Evolutionary conservation across 2,113 vertebrate genomes (phyloP).

Genomic region (Eudorcas thomsonii): DNA sequence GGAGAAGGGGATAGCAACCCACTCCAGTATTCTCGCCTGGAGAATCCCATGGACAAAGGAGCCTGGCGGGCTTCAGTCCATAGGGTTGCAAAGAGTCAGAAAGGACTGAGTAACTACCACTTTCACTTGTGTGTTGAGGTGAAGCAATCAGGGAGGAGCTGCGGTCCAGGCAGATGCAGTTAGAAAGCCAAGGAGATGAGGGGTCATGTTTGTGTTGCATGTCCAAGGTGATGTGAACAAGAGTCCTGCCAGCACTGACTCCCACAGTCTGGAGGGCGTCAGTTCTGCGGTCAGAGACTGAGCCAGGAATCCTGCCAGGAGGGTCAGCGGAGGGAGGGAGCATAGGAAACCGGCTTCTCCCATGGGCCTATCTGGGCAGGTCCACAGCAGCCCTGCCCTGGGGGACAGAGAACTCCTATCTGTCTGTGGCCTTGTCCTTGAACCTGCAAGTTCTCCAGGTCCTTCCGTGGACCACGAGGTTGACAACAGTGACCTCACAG

Average conservation of each 20-base stretch:
- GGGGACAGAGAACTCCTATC: neutral
- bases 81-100: neutral
- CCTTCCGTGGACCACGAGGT: neutral
- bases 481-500: neutral
- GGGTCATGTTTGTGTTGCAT: rapidly evolving
- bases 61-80: neutral
- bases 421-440: neutral
- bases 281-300: neutral
- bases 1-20: neutral
- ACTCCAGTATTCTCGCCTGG: neutral
- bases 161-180: neutral
- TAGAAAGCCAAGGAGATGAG: neutral
- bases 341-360: neutral
- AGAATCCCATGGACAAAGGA: neutral
- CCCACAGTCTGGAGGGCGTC: rapidly evolving
- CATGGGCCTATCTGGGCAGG: neutral
- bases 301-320: neutral
- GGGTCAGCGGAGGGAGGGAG: neutral
- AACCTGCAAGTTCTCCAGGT: neutral
- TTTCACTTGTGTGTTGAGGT: neutral
- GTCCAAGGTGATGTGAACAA: neutral
- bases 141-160: neutral
- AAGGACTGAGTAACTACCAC: neutral
- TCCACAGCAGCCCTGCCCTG: neutral
- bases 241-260: neutral